A percentile compares a stretch with the other conserved stretches of the same genome.
phyloP scores from a whole-genome alignment of 1,140 invertebrate species.

The Drosophila melanogaster region Release_6_plus_ISO1_MT NT_033779.5:14198001-14198500 shows the following conservation, averaged over 20 bases:
- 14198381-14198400: constrained; percentile 63
- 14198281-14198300: constrained; percentile 17
- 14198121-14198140: constrained; percentile 44
- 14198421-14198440: constrained; percentile 56
- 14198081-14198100: constrained; percentile 15
- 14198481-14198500: constrained; percentile 62
- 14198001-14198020: constrained; percentile 48
- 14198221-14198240: constrained; percentile 38
- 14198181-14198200: constrained; percentile 72
- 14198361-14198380: constrained; percentile 82
- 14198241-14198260: constrained; percentile 23
- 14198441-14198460: constrained; percentile 15
- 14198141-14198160: constrained; percentile 71
- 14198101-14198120: constrained; percentile 39
- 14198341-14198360: constrained; percentile 61
- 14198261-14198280: constrained; percentile 15
- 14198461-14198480: constrained; percentile 8
- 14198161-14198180: constrained; percentile 70
- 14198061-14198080: constrained; percentile 34
- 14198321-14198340: constrained; percentile 18
- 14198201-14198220: constrained; percentile 78
- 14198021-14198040: constrained; percentile 69
- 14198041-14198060: constrained; percentile 66
- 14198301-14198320: constrained; percentile 7
- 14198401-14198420: constrained; percentile 40